A percentile compares a stretch with the other conserved stretches of the same genome.
phyloP scores from a whole-genome alignment of 2,113 vertebrate genomes.

The Siniperca knerii region DNA sequence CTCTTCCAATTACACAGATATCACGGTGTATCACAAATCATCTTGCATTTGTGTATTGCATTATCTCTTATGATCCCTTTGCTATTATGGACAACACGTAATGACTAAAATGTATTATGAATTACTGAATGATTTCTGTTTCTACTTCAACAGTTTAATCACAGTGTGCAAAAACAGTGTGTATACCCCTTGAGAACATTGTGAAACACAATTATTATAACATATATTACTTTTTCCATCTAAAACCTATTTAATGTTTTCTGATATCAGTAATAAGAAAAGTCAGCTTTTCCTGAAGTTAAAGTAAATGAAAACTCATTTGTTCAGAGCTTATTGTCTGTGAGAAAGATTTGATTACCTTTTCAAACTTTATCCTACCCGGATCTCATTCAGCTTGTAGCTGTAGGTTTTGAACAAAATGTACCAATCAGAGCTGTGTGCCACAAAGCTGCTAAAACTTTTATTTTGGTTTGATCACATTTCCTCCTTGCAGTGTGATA shows the following conservation, averaged over 20 bases:
- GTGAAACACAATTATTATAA: background rate
- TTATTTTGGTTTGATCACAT: background rate
- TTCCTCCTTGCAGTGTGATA: background rate
- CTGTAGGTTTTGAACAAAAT: background rate
- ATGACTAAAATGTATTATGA: background rate
- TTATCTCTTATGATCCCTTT: background rate
- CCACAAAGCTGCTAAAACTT: background rate
- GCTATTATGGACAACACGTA: background rate
- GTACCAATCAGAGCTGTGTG: background rate
- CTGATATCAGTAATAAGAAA: background rate
- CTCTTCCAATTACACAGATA: background rate
- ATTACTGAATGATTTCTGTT: background rate
- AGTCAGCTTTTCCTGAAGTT: background rate
- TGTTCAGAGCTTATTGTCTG: background rate
- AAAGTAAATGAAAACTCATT: background rate
- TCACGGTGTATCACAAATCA: background rate
- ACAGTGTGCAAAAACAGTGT: background rate
- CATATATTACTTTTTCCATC: no score
- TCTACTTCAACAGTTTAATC: background rate
- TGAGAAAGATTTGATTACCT: background rate
- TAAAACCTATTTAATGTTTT: background rate
- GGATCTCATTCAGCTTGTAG: background rate
- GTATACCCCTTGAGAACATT: background rate
- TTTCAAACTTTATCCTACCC: background rate
- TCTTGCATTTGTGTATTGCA: background rate